Evolutionary conservation across 2,797 vertebrate genomes (phyloP).

Genomic region (Micrastur ruficollis): DNA sequence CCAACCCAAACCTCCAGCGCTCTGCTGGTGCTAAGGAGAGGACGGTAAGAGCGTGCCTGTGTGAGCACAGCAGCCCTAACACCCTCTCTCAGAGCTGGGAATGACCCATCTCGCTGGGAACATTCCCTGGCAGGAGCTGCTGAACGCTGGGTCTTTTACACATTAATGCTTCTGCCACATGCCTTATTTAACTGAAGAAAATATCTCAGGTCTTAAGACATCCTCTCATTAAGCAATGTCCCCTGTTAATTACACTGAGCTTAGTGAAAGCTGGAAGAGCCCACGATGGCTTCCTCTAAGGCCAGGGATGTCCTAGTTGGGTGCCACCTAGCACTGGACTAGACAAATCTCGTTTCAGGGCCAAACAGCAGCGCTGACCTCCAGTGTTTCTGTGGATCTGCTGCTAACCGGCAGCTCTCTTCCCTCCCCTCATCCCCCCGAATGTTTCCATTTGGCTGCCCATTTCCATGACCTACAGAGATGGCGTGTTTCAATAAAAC

Average conservation of each 20-base stretch:
- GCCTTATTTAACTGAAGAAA: neutral
- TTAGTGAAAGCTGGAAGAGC: neutral
- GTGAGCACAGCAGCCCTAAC: neutral
- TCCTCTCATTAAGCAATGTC: neutral
- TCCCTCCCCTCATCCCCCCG: neutral
- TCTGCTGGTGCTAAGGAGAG: neutral
- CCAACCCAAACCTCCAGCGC: neutral
- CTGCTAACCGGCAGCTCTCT: neutral
- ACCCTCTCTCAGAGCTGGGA: neutral
- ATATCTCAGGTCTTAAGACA: neutral
- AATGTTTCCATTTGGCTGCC: constrained; percentile 24
- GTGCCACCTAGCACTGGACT: neutral
- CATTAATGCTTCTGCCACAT: neutral
- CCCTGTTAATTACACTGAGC: neutral
- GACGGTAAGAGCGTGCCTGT: accelerated
- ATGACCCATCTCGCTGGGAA: neutral
- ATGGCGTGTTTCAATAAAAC: constrained; percentile 29
- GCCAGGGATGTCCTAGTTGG: neutral
- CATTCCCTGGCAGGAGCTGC: neutral
- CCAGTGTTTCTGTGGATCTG: neutral
- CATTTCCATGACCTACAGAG: constrained; percentile 9
- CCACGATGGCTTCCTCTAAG: neutral
- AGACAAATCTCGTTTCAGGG: neutral
- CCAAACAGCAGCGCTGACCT: neutral
- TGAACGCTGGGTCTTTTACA: neutral